Percentiles rank a stretch among this genome's conserved stretches.
Conservation (phyloP, 2,888 invertebrate genomes). For the Thumatha senex region DNA sequence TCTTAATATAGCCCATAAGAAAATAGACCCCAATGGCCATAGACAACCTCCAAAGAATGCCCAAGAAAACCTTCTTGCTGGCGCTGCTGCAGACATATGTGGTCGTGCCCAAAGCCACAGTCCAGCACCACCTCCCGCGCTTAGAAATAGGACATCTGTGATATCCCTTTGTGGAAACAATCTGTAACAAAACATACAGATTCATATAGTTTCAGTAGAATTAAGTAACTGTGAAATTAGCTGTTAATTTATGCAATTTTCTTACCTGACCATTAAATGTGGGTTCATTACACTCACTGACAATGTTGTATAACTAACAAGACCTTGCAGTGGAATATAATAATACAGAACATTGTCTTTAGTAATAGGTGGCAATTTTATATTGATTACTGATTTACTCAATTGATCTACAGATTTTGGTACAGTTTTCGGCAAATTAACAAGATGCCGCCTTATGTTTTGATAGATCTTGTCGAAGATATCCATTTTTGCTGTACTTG, state of each 20-base stretch:
- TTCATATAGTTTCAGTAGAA: not conserved
- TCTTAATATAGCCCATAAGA: conserved; percentile 94
- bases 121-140: conserved; percentile 91
- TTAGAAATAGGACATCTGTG: conserved; percentile 91
- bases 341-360: conserved; percentile 88
- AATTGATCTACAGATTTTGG: conserved; percentile 66
- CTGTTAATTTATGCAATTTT: not conserved
- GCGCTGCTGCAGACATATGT: conserved; percentile 87
- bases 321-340: conserved; percentile 90
- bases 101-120: conserved; percentile 92
- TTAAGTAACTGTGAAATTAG: not conserved
- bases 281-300: conserved; percentile 94
- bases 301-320: conserved; percentile 89
- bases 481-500: conserved; percentile 56
- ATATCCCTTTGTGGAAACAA: conserved; percentile 89
- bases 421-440: conserved; percentile 55
- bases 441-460: conserved; percentile 56
- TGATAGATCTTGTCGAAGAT: conserved; percentile 65
- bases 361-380: conserved; percentile 86
- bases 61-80: conserved; percentile 85
- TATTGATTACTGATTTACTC: conserved; percentile 65
- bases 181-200: conserved; percentile 70
- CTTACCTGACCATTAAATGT: conserved; percentile 87
- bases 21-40: conserved; percentile 94
- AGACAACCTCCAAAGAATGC: conserved; percentile 90